These are phyloP conservation scores for Phrixothrix hirtus DNA, from an alignment of 2,888 invertebrate species.

Conservation along the genomic window DNA sequence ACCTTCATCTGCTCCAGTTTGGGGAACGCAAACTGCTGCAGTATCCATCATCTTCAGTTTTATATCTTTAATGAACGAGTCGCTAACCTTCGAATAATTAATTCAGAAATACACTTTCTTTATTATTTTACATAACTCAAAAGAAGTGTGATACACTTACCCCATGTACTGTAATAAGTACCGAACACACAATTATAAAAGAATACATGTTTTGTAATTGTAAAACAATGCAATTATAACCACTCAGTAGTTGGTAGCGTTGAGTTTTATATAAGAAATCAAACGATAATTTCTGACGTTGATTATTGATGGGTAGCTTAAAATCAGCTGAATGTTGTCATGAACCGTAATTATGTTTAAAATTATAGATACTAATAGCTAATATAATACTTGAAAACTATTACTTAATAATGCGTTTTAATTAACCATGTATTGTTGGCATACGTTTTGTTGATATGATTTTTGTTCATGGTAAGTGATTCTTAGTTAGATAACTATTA, in stretches of 20 bases:
- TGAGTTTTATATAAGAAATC: conserved; percentile 8
- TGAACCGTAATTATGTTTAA: too few relatives aligned
- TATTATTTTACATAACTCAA: too few relatives aligned
- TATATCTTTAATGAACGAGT: background rate
- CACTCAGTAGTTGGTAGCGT: too few relatives aligned
- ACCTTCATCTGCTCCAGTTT: conserved; percentile 9
- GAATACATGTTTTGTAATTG: background rate
- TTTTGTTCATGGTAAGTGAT: too few relatives aligned
- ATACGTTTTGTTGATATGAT: too few relatives aligned
- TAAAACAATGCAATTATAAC: background rate
- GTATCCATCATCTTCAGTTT: background rate
- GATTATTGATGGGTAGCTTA: too few relatives aligned
- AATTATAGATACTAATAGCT: too few relatives aligned
- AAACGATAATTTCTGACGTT: conserved; percentile 10
- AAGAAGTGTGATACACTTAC: background rate
- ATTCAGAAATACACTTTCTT: background rate
- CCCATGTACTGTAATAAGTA: background rate
- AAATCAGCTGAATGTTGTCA: too few relatives aligned
- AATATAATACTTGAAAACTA: too few relatives aligned
- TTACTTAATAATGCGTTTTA: too few relatives aligned
- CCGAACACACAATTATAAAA: background rate
- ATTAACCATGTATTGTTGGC: too few relatives aligned
- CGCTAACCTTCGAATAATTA: background rate
- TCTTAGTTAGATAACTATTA: too few relatives aligned
- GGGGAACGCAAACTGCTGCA: background rate